Conservation (phyloP, 2,888 invertebrate species). For the Anarsia innoxiella region DNA sequence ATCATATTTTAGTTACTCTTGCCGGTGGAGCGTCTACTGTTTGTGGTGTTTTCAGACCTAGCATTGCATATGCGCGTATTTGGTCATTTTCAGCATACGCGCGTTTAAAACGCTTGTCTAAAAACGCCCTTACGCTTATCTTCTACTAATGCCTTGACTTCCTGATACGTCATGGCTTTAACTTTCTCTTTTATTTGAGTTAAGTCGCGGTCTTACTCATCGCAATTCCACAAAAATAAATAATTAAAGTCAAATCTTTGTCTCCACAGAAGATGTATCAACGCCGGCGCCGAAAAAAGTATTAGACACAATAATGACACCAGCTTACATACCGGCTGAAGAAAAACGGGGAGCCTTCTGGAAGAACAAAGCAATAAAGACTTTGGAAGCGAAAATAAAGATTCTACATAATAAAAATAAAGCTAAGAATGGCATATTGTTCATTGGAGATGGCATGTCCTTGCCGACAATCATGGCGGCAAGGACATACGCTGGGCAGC, state of each 20-base stretch:
- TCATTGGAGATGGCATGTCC: constrained; percentile 88
- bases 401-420: constrained; percentile 27
- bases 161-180: no score
- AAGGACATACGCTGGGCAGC: constrained; percentile 79
- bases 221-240: no score
- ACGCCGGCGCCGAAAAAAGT: constrained; percentile 50
- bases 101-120: no score
- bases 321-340: constrained; percentile 48
- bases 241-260: background rate
- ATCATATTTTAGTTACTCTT: no score
- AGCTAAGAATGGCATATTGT: constrained; percentile 80
- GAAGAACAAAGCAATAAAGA: constrained; percentile 44
- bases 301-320: constrained; percentile 53
- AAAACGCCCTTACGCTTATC: no score
- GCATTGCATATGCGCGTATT: no score
- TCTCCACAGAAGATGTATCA: constrained; percentile 38
- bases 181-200: no score
- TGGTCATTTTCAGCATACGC: no score
- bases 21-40: no score
- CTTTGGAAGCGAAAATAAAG: constrained; percentile 41
- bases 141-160: no score
- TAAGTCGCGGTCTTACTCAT: no score
- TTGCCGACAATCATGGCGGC: constrained; percentile 83
- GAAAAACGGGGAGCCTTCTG: constrained; percentile 60
- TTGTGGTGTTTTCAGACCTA: no score